Evolutionary conservation across 2,113 vertebrate genomes (phyloP).

Genomic region (Micromys minutus): DNA sequence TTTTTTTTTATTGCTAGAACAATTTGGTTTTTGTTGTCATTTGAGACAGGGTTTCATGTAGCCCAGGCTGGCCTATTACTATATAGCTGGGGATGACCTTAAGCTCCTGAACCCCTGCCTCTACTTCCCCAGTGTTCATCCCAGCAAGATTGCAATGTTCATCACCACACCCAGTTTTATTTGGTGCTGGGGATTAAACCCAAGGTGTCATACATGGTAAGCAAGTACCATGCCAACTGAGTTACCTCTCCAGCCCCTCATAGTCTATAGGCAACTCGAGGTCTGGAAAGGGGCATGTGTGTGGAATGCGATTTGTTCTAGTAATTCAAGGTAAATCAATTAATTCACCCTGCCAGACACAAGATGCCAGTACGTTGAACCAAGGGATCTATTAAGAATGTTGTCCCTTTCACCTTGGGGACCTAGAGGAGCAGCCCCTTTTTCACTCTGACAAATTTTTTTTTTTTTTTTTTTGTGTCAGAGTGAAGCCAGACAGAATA

Average conservation of each 20-base stretch:
- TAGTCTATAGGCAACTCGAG: background rate
- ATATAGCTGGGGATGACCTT: background rate
- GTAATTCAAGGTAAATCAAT: background rate
- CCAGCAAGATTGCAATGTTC: background rate
- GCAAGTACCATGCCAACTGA: background rate
- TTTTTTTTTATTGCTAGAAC: background rate
- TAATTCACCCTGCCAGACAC: background rate
- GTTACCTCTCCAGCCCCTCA: background rate
- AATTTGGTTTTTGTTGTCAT: constrained; percentile 1
- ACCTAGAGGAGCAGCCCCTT: background rate
- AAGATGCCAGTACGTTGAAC: background rate
- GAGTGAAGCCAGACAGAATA: background rate
- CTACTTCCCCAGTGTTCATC: background rate
- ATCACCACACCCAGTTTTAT: background rate
- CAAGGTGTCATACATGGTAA: background rate
- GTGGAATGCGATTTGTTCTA: background rate
- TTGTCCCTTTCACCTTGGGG: background rate
- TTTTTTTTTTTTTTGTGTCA: no score
- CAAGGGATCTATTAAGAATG: background rate
- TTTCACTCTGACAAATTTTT: no score
- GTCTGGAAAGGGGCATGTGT: background rate
- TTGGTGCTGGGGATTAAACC: background rate
- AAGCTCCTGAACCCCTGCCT: background rate
- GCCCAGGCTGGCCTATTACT: background rate
- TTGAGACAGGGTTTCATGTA: background rate